Conservation (phyloP, 2,888 invertebrate species). For the Cacoxenus indagator region DNA sequence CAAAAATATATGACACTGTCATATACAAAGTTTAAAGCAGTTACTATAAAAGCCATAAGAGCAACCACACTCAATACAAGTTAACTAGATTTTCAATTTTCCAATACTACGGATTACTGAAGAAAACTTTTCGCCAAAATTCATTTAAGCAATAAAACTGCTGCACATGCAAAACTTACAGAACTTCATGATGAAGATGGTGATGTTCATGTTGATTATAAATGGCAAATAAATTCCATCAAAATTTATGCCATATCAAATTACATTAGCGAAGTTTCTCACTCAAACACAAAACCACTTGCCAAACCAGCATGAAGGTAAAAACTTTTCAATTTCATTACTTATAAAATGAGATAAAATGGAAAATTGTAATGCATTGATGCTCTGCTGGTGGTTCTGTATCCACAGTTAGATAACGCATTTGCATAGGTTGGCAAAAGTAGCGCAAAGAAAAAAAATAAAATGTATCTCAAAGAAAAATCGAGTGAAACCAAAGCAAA, state of each 20-base stretch:
- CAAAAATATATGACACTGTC: too few relatives aligned
- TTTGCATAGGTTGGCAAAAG: background rate
- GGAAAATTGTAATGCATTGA: background rate
- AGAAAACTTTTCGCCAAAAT: slow-evolving; percentile 8
- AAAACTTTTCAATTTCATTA: background rate
- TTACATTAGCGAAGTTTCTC: background rate
- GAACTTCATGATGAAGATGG: too few relatives aligned
- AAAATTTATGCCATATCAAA: background rate
- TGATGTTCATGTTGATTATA: background rate
- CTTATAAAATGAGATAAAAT: background rate
- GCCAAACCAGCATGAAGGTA: too few relatives aligned
- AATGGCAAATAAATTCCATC: slow-evolving; percentile 4
- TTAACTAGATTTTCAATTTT: slow-evolving; percentile 44
- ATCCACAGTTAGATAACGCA: too few relatives aligned
- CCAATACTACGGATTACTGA: slow-evolving; percentile 43
- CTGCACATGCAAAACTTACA: slow-evolving; percentile 7
- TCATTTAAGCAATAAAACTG: slow-evolving; percentile 24
- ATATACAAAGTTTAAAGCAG: too few relatives aligned
- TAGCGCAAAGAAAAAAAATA: background rate
- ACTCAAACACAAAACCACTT: too few relatives aligned
- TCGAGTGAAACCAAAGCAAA: background rate
- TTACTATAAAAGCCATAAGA: too few relatives aligned
- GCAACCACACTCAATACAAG: background rate
- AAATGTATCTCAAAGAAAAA: too few relatives aligned
- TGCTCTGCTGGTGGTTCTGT: background rate